Conservation (phyloP, 2,113 vertebrate species). For the Aldabrachelys gigantea region DNA sequence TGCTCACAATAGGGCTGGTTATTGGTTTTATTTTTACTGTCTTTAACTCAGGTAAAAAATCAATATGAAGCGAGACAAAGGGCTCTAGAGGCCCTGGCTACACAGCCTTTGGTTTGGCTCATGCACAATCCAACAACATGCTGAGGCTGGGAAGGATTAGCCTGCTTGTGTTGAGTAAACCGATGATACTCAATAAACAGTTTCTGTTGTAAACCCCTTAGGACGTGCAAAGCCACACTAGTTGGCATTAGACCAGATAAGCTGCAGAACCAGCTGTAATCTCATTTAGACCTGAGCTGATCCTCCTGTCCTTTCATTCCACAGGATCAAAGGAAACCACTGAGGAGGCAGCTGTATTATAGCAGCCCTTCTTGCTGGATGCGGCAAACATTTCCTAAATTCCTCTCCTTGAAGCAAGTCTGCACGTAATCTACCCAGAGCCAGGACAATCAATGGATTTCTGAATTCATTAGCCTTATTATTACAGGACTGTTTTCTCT, state of each 20-base stretch:
- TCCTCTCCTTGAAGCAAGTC: slow-evolving; percentile 92
- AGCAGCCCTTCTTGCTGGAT: slow-evolving; percentile 78
- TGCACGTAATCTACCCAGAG: slow-evolving; percentile 95
- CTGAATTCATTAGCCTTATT: slow-evolving; percentile 97
- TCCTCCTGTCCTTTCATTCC: slow-evolving; percentile 95
- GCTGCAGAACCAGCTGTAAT: slow-evolving; percentile 99
- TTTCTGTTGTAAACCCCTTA: slow-evolving; percentile 90
- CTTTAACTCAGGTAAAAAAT: slow-evolving; percentile 84
- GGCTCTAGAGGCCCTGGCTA: slow-evolving; percentile 79
- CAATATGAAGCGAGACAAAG: slow-evolving; percentile 81
- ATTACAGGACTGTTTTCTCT: slow-evolving; percentile 81
- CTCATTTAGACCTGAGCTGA: slow-evolving; percentile 99
- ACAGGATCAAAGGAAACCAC: slow-evolving; percentile 89
- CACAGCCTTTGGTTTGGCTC: slow-evolving; percentile 79
- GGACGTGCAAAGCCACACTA: slow-evolving; percentile 92
- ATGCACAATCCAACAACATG: slow-evolving; percentile 82
- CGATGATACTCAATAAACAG: slow-evolving; percentile 90
- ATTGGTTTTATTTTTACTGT: slow-evolving; percentile 78
- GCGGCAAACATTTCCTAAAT: slow-evolving; percentile 84
- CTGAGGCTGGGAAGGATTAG: slow-evolving; percentile 87
- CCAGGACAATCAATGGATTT: slow-evolving; percentile 96
- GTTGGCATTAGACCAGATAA: slow-evolving; percentile 99
- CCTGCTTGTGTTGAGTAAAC: slow-evolving; percentile 88
- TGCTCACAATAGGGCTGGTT: slow-evolving; percentile 76
- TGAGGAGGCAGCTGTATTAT: slow-evolving; percentile 84